These are phyloP conservation scores for Trogon surrucura DNA, from an alignment of 2,113 vertebrate species.

Conservation along the genomic window DNA sequence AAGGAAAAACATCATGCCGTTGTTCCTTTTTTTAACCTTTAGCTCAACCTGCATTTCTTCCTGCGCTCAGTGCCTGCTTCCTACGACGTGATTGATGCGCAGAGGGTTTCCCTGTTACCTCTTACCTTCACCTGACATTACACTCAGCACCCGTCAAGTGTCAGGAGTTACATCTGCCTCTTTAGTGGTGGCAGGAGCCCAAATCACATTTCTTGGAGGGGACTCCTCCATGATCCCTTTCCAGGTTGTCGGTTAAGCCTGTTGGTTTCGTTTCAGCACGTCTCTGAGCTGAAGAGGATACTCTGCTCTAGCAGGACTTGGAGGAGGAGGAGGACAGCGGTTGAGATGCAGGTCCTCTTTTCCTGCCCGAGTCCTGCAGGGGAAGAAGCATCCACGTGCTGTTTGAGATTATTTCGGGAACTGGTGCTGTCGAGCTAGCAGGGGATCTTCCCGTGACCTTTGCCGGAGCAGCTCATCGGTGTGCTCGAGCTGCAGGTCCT, in stretches of 20 bases:
- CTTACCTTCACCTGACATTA: background rate
- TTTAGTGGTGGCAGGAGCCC: background rate
- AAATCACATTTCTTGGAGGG: background rate
- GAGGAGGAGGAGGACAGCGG: background rate
- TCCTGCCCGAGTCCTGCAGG: background rate
- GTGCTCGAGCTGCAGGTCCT: background rate
- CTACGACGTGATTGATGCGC: background rate
- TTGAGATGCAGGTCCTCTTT: background rate
- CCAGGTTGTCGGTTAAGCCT: background rate
- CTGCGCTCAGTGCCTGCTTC: background rate
- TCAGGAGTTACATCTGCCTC: conserved; percentile 23
- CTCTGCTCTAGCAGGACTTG: background rate
- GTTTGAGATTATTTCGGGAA: background rate
- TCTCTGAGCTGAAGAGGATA: background rate
- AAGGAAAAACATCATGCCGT: background rate
- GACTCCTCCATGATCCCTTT: background rate
- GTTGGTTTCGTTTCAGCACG: background rate
- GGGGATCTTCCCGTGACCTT: background rate
- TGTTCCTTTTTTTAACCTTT: background rate
- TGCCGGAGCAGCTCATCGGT: background rate
- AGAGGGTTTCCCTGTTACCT: background rate
- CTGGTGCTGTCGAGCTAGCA: background rate
- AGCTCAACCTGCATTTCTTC: background rate
- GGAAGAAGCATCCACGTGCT: background rate
- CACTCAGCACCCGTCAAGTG: conserved; percentile 4